Evolutionary conservation across 2,888 invertebrate genomes (phyloP).

Genomic region (Rhimphoctona megacephalus): DNA sequence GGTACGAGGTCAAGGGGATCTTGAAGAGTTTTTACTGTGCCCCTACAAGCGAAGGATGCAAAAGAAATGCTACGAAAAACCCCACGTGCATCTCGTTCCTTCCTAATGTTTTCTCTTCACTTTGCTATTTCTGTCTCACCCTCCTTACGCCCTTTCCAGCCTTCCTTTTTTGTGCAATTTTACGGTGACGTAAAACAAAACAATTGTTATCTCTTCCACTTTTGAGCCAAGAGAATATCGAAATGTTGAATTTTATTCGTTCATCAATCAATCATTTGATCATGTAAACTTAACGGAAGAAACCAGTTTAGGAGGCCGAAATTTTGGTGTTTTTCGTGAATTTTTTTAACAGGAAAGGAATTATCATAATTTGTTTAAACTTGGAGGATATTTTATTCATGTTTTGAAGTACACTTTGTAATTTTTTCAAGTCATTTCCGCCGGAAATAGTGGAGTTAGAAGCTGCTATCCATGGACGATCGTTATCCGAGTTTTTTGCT

Average conservation of each 20-base stretch:
- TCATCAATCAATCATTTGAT: background rate
- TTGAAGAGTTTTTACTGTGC: constrained; percentile 66
- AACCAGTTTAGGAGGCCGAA: no score
- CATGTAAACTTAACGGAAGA: no score
- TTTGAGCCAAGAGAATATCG: background rate
- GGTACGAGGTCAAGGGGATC: constrained; percentile 71
- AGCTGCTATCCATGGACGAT: no score
- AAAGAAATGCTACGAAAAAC: constrained; percentile 21
- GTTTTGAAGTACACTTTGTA: no score
- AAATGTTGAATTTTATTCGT: background rate
- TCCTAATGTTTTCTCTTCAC: constrained; percentile 20
- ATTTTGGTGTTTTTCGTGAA: no score
- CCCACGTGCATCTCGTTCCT: constrained; percentile 35
- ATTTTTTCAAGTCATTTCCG: no score
- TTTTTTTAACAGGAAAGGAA: no score
- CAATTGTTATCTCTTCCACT: background rate
- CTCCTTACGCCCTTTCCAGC: background rate
- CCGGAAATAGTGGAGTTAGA: no score
- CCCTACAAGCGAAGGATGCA: constrained; percentile 37
- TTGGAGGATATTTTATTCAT: no score
- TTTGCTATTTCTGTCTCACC: constrained; percentile 43
- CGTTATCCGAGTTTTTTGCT: no score
- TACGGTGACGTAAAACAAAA: constrained; percentile 10
- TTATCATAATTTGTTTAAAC: no score
- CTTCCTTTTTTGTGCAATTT: background rate